phyloP scores from a whole-genome alignment of 2,888 invertebrate genomes.

The Neuroscelio doddi region DNA sequence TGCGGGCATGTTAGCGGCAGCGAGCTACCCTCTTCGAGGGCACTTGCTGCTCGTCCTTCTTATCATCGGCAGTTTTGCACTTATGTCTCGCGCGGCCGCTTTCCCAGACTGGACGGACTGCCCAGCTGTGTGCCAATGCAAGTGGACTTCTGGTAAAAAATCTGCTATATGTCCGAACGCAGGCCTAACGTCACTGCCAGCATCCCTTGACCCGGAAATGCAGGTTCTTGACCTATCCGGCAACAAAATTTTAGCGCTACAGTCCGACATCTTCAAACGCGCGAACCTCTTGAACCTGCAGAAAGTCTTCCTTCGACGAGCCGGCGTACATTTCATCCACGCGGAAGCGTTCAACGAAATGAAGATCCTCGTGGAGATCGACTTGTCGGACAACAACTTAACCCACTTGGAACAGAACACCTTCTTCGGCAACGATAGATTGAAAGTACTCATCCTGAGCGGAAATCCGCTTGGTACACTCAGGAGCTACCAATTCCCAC shows the following conservation, averaged over 20 bases:
- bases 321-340: slow-evolving; percentile 84
- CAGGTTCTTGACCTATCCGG: slow-evolving; percentile 90
- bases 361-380: slow-evolving; percentile 89
- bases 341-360: slow-evolving; percentile 90
- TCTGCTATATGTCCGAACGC: slow-evolving; percentile 89
- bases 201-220: slow-evolving; percentile 81
- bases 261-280: slow-evolving; percentile 84
- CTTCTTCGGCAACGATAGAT: slow-evolving; percentile 87
- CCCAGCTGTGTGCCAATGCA: slow-evolving; percentile 89
- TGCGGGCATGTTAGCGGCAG: slow-evolving; percentile 51
- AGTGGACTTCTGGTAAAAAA: slow-evolving; percentile 94
- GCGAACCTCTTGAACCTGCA: slow-evolving; percentile 89
- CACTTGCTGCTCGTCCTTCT: slow-evolving; percentile 64
- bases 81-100: slow-evolving; percentile 71
- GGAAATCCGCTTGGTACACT: slow-evolving; percentile 86
- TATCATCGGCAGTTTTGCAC: slow-evolving; percentile 58
- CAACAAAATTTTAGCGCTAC: slow-evolving; percentile 83
- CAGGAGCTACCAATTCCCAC: slow-evolving; percentile 85
- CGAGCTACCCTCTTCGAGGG: slow-evolving; percentile 64
- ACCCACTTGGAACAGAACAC: slow-evolving; percentile 83
- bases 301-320: slow-evolving; percentile 84
- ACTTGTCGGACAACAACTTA: slow-evolving; percentile 88
- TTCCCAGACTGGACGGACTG: slow-evolving; percentile 91
- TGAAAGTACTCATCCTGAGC: slow-evolving; percentile 84
- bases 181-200: slow-evolving; percentile 85